A percentile compares a stretch with the other conserved stretches of the same genome.
Evolutionary conservation across 2,797 vertebrate genomes (phyloP).

Genomic region (Petrocephalus schoutedeni): DNA sequence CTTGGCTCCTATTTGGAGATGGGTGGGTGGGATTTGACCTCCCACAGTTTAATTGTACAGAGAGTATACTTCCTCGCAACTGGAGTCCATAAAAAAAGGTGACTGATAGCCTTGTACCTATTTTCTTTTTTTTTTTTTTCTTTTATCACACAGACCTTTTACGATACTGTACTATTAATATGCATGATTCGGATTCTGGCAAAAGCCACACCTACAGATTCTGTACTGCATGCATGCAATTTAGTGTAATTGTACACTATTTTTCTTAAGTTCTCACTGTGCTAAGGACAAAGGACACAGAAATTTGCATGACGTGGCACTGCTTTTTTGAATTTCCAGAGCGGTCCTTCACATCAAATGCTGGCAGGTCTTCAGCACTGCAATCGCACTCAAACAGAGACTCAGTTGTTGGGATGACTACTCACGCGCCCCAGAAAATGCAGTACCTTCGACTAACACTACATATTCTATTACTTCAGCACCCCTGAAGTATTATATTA

Average conservation of each 20-base stretch:
- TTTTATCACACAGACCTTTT: neutral
- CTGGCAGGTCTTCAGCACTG: neutral
- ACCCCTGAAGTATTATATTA: neutral
- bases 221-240: neutral
- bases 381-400: neutral
- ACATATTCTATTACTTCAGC: neutral
- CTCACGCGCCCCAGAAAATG: neutral
- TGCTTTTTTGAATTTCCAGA: neutral
- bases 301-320: neutral
- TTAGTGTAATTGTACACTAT: neutral
- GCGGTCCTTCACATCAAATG: conserved; percentile 3
- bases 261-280: neutral
- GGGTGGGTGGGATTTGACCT: neutral
- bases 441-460: neutral
- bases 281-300: neutral
- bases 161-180: neutral
- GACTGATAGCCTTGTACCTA: neutral
- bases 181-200: neutral
- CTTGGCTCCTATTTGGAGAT: neutral
- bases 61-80: neutral
- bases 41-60: conserved; percentile 3
- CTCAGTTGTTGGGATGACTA: neutral
- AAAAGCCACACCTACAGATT: neutral
- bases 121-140: neutral
- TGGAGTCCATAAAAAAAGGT: neutral